A percentile compares a stretch with the other conserved stretches of the same genome.
These are phyloP conservation scores for Netelia virgata DNA, from an alignment of 2,888 invertebrate species.

Conservation along the genomic window DNA sequence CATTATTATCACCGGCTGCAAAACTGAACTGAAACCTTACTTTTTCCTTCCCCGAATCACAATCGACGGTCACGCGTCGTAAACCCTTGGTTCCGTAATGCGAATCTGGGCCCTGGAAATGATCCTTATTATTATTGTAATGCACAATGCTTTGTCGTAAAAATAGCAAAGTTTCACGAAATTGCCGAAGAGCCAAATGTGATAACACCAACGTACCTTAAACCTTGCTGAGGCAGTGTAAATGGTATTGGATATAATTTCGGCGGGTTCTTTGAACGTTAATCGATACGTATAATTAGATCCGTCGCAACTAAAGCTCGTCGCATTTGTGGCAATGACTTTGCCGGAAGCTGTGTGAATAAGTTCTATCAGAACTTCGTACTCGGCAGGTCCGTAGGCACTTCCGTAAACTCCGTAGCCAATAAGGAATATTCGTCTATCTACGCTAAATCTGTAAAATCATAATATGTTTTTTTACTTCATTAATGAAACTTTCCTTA, in stretches of 20 bases:
- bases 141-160: background rate
- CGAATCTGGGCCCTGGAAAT: constrained; percentile 92
- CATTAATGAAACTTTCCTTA: background rate
- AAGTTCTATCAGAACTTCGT: constrained; percentile 91
- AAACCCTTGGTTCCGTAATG: constrained; percentile 94
- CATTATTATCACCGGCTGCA: constrained; percentile 94
- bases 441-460: constrained; percentile 90
- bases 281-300: constrained; percentile 91
- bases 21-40: constrained; percentile 93
- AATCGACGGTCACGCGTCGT: constrained; percentile 91
- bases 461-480: background rate
- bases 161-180: background rate
- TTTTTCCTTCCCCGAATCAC: constrained; percentile 90
- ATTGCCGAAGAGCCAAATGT: background rate
- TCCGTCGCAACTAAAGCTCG: constrained; percentile 92
- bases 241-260: constrained; percentile 91
- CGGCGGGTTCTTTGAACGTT: constrained; percentile 94
- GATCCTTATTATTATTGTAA: background rate
- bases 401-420: constrained; percentile 95
- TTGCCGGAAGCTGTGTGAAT: constrained; percentile 91
- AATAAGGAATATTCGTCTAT: constrained; percentile 92
- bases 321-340: constrained; percentile 91
- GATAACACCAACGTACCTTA: constrained; percentile 86
- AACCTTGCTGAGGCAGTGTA: constrained; percentile 93
- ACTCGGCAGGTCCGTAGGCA: constrained; percentile 92